Base-by-base conservation (phyloP, 2,888 invertebrate species). In the Petrolisthes manimaculis region DNA sequence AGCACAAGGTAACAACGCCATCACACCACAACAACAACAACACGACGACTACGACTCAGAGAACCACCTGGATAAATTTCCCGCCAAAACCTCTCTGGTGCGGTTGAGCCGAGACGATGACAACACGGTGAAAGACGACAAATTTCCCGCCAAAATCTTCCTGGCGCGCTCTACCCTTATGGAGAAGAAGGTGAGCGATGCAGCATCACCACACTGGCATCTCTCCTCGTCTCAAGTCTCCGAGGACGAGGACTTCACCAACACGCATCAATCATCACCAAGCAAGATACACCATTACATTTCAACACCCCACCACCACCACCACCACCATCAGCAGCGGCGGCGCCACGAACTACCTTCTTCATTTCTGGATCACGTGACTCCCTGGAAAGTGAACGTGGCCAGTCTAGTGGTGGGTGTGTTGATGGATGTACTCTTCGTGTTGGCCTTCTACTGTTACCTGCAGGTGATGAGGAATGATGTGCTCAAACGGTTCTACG, bases 361-460 rank as follows among this genome's bases (percentile, higher is more conserved):
- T n/a, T 9, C n/a, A 9, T 9, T 37, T 56, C 82, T 5, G 9
- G 18, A n/a, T 8, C n/a, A 3, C 54, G 69, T 77, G 8, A 14
- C 75, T 8, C 37, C 84, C 21, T 18, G 56, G 37, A 74, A 4
- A n/a, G 84, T 61, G 37, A 84, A 84, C 77, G 21, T 12, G 56
- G 61, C 51, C 55, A 37, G 75, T 37, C 61, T 84, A 1, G 5
- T 77, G 53, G 55, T 84, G 21, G 77, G 77, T 4, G 18, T 84
- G 77, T 9, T 56, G 6, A 21, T 75, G 24, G 84, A 84, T 71
- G 9, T 55, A 3, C 3, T 77, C 37, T 84, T 84, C 77, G 21
- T 84, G 51, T 5, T 84, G 8, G 77, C 18, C 4, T 84, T 84
- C 51, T 55, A 8, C 14, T 6, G 6, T 14, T 56, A 84, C 56